These are phyloP conservation scores for Anoura caudifer DNA, from an alignment of 2,113 vertebrate species.

Conservation along the genomic window DNA sequence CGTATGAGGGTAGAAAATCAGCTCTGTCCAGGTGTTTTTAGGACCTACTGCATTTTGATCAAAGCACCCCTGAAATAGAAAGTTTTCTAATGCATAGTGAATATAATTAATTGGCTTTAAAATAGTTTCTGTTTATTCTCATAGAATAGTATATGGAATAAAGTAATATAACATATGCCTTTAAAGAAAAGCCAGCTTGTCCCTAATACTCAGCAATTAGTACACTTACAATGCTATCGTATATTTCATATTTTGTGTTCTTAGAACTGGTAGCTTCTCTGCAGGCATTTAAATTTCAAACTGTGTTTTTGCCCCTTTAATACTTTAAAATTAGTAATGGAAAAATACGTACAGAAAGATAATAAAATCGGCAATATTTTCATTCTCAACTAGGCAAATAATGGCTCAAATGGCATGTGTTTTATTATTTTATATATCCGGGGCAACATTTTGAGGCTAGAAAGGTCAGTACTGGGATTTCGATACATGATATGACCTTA, in stretches of 20 bases:
- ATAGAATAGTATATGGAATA: not conserved
- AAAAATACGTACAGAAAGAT: conserved; percentile 19
- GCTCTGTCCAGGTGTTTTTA: conserved; percentile 51
- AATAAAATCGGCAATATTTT: conserved; percentile 3
- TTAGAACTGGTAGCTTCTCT: not conserved
- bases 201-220: not conserved
- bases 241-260: not conserved
- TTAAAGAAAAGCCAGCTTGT: conserved; percentile 17
- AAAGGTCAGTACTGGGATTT: conserved; percentile 60
- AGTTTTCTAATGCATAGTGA: conserved; percentile 48
- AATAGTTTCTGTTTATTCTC: conserved; percentile 44
- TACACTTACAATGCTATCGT: not conserved
- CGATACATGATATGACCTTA: conserved; percentile 57
- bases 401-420: not conserved
- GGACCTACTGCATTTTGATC: conserved; percentile 53
- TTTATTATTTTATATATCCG: conserved; percentile 53
- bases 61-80: conserved; percentile 67
- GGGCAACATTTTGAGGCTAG: conserved; percentile 53
- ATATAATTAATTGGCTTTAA: conserved; percentile 60
- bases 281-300: not conserved
- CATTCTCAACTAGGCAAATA: conserved; percentile 56
- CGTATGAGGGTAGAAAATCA: conserved; percentile 24
- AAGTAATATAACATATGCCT: not conserved
- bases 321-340: not conserved
- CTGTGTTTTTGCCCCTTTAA: not conserved